Percentiles rank a stretch among this genome's conserved stretches.
phyloP scores from a whole-genome alignment of 1,140 invertebrate genomes.

The Polypedilum pembai region DNA sequence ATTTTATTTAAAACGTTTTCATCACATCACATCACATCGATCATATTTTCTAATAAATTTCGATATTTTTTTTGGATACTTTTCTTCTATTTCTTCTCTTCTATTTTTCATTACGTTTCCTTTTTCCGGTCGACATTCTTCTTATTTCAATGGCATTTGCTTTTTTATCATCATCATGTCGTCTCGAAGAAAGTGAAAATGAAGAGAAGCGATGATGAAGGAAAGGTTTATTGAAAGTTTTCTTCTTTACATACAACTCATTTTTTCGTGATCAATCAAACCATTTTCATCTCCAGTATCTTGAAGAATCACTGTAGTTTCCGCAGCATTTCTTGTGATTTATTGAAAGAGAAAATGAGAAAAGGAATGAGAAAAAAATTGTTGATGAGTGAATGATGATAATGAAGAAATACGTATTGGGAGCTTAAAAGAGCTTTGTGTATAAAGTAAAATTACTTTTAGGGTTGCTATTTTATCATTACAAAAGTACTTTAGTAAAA shows the following conservation, averaged over 20 bases:
- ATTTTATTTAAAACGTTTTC: neutral
- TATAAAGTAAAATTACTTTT: too few species aligned
- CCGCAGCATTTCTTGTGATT: neutral
- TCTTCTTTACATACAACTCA: constrained; percentile 19
- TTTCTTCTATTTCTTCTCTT: too few species aligned
- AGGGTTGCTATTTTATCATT: too few species aligned
- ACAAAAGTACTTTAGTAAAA: too few species aligned
- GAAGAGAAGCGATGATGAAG: neutral
- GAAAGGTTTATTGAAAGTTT: neutral
- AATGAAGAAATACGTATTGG: neutral
- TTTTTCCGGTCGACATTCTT: neutral
- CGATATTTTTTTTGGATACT: neutral
- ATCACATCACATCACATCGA: constrained; percentile 10
- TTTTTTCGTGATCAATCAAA: constrained; percentile 18
- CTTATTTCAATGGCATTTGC: neutral
- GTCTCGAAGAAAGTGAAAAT: too few species aligned
- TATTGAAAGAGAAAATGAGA: neutral
- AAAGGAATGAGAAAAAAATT: neutral
- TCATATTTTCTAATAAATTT: constrained; percentile 5
- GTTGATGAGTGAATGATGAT: neutral
- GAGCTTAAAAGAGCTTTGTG: neutral
- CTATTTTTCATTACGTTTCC: neutral
- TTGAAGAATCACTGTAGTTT: constrained; percentile 21
- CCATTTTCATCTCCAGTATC: neutral
- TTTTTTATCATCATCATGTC: neutral